phyloP scores from a whole-genome alignment of 2,888 invertebrate species.

The Parnassius mnemosyne region DNA sequence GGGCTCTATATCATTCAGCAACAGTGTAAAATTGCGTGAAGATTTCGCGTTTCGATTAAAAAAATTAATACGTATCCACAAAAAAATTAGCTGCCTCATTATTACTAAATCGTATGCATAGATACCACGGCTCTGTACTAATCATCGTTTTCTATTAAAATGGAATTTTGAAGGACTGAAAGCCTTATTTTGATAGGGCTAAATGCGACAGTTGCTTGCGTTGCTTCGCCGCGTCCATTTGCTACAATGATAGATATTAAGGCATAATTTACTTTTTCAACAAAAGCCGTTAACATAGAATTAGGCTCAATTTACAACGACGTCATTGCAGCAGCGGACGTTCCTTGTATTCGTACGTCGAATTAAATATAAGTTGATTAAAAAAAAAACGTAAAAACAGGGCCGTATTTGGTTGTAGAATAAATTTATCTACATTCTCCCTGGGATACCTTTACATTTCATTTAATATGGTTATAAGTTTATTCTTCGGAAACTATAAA shows the following conservation, averaged over 20 bases:
- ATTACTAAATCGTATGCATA: constrained; percentile 23
- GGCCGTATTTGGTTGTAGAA: background rate
- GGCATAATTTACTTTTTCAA: constrained; percentile 25
- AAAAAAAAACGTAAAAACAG: background rate
- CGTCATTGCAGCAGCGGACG: constrained; percentile 9
- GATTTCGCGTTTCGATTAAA: constrained; percentile 6
- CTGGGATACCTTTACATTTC: too few relatives aligned
- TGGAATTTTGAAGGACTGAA: background rate
- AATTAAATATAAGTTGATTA: constrained; percentile 12
- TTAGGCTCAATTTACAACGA: constrained; percentile 24
- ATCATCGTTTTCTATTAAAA: constrained; percentile 1
- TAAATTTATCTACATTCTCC: too few relatives aligned
- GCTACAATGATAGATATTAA: constrained; percentile 25
- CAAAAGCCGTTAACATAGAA: constrained; percentile 23
- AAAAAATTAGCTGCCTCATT: constrained; percentile 24
- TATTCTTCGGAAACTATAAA: too few relatives aligned
- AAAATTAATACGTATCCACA: constrained; percentile 20
- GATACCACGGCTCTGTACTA: constrained; percentile 4
- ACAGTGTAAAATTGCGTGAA: constrained; percentile 3
- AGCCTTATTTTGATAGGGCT: constrained; percentile 1
- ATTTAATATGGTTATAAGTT: too few relatives aligned
- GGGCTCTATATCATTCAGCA: too few relatives aligned
- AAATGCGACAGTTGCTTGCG: constrained; percentile 3
- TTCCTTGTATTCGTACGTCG: constrained; percentile 1
- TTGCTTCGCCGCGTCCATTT: background rate